Evolutionary conservation across 2,888 invertebrate genomes (phyloP).

Genomic region (Crepidodera aurea): DNA sequence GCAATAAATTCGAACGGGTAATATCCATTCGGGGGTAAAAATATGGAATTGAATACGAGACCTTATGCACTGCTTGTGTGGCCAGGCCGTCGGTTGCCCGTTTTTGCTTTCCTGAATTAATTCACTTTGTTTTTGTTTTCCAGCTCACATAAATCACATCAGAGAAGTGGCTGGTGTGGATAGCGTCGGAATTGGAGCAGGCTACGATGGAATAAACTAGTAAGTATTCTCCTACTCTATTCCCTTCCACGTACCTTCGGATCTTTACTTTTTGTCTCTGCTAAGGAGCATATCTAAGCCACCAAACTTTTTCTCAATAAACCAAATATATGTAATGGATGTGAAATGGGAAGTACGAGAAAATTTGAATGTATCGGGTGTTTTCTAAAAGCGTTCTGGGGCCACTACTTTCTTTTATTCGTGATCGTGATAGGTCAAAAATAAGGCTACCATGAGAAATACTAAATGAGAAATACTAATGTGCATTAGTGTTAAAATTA

Average conservation of each 20-base stretch:
- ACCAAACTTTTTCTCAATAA: too few species aligned
- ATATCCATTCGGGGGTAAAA: conserved; percentile 7
- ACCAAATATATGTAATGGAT: too few species aligned
- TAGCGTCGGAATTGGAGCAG: conserved; percentile 87
- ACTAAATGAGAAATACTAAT: too few species aligned
- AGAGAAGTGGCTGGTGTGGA: conserved; percentile 85
- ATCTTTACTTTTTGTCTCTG: too few species aligned
- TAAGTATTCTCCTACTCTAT: conserved; percentile 66
- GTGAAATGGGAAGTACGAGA: too few species aligned
- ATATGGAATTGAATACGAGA: conserved; percentile 11
- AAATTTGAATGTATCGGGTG: too few species aligned
- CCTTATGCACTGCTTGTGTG: neutral
- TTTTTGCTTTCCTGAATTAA: conserved; percentile 12
- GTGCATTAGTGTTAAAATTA: too few species aligned
- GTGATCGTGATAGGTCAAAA: too few species aligned
- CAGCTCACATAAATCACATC: conserved; percentile 92
- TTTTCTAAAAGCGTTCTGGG: too few species aligned
- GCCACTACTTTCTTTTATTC: too few species aligned
- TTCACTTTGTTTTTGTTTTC: conserved; percentile 52
- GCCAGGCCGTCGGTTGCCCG: neutral
- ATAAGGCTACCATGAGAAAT: too few species aligned
- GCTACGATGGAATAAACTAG: conserved; percentile 91
- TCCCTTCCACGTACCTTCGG: neutral
- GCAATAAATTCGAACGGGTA: neutral
- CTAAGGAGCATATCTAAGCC: too few species aligned